Evolutionary conservation across 2,113 vertebrate species (phyloP).

Genomic region (Cephalopterus ornatus): DNA sequence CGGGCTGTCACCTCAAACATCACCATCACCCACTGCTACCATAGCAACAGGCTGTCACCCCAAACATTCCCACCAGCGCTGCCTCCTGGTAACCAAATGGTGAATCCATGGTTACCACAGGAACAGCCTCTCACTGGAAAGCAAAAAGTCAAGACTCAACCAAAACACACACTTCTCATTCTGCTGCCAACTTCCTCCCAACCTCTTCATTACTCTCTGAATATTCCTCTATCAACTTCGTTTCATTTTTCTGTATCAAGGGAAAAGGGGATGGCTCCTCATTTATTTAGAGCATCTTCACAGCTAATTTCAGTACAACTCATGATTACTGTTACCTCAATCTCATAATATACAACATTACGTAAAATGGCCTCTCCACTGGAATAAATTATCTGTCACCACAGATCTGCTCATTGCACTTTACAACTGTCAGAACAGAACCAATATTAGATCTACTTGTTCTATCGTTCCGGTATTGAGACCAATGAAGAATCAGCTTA

Average conservation of each 20-base stretch:
- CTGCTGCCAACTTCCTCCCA: too few relatives aligned
- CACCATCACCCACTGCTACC: too few relatives aligned
- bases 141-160: neutral
- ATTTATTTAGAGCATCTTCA: neutral
- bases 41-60: neutral
- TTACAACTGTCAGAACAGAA: neutral
- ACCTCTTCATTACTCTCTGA: neutral
- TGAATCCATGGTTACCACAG: neutral
- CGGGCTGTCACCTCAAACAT: rapidly evolving
- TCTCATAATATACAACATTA: neutral
- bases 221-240: neutral
- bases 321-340: neutral
- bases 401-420: too few relatives aligned
- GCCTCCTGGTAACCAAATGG: neutral
- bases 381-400: rapidly evolving
- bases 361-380: neutral
- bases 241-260: too few relatives aligned
- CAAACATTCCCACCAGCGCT: neutral
- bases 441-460: neutral
- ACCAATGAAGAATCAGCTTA: neutral
- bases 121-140: too few relatives aligned
- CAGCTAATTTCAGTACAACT: neutral
- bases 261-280: neutral
- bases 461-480: neutral
- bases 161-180: neutral